Conservation (phyloP, 2,113 vertebrate species). For the Puffinus mauretanicus region DNA sequence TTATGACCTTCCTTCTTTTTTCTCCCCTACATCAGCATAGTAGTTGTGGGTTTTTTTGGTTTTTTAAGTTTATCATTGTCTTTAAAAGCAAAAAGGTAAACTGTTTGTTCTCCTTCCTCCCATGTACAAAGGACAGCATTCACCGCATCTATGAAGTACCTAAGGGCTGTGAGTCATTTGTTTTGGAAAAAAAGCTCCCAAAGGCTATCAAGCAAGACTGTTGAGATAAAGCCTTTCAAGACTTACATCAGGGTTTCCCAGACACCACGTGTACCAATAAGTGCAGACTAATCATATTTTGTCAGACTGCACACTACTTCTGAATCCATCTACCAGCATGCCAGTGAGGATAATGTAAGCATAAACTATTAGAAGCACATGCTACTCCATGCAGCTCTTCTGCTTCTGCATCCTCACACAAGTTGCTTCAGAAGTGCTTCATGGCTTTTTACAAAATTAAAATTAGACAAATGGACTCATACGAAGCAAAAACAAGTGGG, state of each 20-base stretch:
- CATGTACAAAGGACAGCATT: neutral
- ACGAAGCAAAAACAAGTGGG: neutral
- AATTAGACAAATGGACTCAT: neutral
- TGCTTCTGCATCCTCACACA: neutral
- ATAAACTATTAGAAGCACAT: neutral
- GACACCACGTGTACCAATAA: constrained; percentile 10
- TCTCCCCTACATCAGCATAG: neutral
- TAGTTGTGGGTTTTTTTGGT: neutral
- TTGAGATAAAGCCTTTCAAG: constrained; percentile 43
- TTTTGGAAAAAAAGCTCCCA: constrained; percentile 50
- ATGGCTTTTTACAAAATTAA: neutral
- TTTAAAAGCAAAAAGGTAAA: constrained; percentile 16
- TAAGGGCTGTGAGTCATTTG: constrained; percentile 5
- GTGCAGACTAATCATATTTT: constrained; percentile 38
- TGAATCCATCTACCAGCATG: neutral
- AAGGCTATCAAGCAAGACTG: constrained; percentile 23
- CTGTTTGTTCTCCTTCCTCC: neutral
- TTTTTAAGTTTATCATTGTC: neutral
- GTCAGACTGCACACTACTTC: constrained; percentile 6
- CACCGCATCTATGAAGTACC: neutral
- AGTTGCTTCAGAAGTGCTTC: neutral
- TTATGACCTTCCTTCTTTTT: neutral
- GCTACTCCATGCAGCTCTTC: neutral
- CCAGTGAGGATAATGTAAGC: neutral
- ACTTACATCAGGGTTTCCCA: constrained; percentile 51